phyloP scores from a whole-genome alignment of 1,140 invertebrate genomes.

The Ridgeia piscesae region DNA sequence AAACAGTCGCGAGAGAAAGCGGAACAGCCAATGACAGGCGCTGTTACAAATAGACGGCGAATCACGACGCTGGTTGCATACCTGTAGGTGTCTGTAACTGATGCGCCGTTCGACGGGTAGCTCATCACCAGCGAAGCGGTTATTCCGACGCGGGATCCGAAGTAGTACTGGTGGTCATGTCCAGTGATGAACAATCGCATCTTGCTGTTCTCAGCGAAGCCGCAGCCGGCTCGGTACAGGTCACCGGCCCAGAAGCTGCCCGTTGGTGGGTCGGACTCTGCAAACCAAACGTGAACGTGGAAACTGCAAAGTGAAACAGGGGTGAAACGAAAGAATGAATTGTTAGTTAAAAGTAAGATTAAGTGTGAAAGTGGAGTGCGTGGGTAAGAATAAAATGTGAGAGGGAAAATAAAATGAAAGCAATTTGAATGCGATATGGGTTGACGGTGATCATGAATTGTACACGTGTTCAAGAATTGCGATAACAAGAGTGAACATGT shows the following conservation, averaged over 20 bases:
- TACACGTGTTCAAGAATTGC: too few relatives aligned
- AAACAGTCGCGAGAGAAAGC: background rate
- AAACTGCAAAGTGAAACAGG: background rate
- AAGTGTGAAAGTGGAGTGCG: background rate
- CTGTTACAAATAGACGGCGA: background rate
- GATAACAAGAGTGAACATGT: too few relatives aligned
- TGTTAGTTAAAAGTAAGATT: background rate
- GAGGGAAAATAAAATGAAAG: too few relatives aligned
- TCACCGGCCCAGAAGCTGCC: background rate
- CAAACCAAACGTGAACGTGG: background rate
- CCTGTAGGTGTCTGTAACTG: background rate
- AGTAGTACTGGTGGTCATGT: background rate
- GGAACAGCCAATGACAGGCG: background rate
- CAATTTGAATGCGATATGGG: too few relatives aligned
- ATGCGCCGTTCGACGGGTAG: background rate
- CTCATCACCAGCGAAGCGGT: background rate
- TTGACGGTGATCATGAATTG: too few relatives aligned
- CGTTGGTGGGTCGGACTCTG: background rate
- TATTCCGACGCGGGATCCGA: background rate
- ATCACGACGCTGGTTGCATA: background rate
- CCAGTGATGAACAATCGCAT: background rate
- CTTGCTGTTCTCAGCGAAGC: background rate
- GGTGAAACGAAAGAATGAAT: too few relatives aligned
- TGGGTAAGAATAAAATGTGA: background rate
- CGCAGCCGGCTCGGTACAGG: background rate